A percentile compares a stretch with the other conserved stretches of the same genome.
phyloP scores from a whole-genome alignment of 2,888 invertebrate species.

The Cheiracanthium punctorium region DNA sequence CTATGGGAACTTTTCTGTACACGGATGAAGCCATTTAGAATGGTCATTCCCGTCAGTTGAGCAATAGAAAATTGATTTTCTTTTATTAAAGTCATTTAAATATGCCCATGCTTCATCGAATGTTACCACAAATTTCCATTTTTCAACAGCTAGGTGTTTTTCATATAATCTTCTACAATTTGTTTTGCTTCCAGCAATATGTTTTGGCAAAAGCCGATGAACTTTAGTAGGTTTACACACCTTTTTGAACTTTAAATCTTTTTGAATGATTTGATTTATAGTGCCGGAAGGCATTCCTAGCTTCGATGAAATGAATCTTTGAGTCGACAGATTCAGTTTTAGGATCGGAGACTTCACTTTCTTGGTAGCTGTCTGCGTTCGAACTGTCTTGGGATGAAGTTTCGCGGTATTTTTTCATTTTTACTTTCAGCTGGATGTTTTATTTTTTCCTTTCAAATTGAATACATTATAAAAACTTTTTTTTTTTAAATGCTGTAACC shows the following conservation, averaged over 20 bases:
- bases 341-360: constrained; percentile 1
- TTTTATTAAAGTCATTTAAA: constrained; percentile 1
- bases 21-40: constrained; percentile 4
- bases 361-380: not conserved
- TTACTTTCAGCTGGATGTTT: not conserved
- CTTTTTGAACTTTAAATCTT: not conserved
- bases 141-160: not conserved
- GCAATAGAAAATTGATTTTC: not conserved
- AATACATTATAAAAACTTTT: not conserved
- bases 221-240: not conserved
- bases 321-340: not conserved
- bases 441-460: constrained; percentile 3
- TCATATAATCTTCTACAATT: constrained; percentile 1
- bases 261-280: not conserved
- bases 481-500: not conserved
- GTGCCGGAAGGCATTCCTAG: not conserved
- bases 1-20: not conserved
- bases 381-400: not conserved
- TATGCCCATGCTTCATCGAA: not conserved
- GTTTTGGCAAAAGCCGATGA: not conserved
- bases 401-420: not conserved
- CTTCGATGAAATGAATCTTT: not conserved
- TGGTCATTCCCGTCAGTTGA: constrained; percentile 1
- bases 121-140: constrained; percentile 9
- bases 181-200: not conserved